Base-by-base conservation (phyloP, 1,140 invertebrate genomes). In the Drosophila novamexicana region DNA sequence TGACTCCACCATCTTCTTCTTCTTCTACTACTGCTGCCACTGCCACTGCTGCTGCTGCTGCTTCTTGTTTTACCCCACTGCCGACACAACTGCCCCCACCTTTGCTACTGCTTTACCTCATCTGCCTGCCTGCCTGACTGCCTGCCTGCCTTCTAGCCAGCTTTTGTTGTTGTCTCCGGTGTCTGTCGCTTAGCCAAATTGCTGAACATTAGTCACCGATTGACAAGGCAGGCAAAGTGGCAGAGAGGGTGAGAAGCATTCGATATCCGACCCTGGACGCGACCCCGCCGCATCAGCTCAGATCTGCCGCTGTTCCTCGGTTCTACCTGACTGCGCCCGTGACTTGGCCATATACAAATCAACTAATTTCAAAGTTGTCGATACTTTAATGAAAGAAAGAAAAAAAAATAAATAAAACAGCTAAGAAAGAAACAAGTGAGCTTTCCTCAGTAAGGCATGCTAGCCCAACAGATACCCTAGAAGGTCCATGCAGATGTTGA, bases 151-250 rank as follows among this genome's bases (percentile, higher is more conserved):
- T 4, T 2, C 22, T 3, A 29, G 22, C 22, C 22, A 29, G 49
- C 18, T 34, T 36, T 54, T 64, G 58, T 54, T 68, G 61, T 72
- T 71, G 58, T 54, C 66, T 81, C 71, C 76, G 63, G 61, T 85
- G 84, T 89, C 83, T 88, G 83, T 88, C 83, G 85, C 84, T 88
- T 88, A 89, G 83, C 83, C 83, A 88, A 88, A 88, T 88, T 88
- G 83, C 83, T 80, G 80, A 89, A 88, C 83, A 88, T 88, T 88
- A 88, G 84, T 88, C 83, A 88, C 83, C 83, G 82, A 89, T 86
- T 86, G 83, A 86, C 83, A 86, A 88, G 82, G 68, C 53, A 63
- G 71, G 64, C 78, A 58, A 61, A 72, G 71, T 65, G 70, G 44
- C 57, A 56, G 34, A 29, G 22, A 29, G 22, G 22, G 22, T 29